A percentile compares a stretch with the other conserved stretches of the same genome.
These are phyloP conservation scores for Halichoeres trimaculatus DNA, from an alignment of 2,113 vertebrate genomes.

Conservation along the genomic window DNA sequence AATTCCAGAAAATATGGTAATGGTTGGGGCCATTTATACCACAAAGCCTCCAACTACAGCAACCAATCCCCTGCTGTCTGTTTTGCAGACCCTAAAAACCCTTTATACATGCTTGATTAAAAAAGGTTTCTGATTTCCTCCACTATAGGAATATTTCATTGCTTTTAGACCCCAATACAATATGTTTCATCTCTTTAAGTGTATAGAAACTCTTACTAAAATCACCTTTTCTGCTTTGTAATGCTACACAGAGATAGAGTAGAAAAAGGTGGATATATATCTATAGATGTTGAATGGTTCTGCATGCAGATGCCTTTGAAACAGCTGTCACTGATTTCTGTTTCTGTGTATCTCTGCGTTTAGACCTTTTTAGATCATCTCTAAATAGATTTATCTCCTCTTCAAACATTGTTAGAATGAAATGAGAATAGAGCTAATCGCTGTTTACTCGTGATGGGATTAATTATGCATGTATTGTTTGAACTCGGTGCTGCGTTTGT, in stretches of 20 bases:
- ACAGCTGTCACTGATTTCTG: constrained; percentile 19
- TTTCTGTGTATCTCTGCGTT: constrained; percentile 20
- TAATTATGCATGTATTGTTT: constrained; percentile 52
- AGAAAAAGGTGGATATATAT: background rate
- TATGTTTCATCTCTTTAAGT: background rate
- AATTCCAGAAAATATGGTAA: too few relatives aligned
- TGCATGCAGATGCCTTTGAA: background rate
- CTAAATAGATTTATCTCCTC: constrained; percentile 44
- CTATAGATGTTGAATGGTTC: background rate
- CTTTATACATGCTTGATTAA: background rate
- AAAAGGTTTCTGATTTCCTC: background rate
- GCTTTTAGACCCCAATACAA: background rate
- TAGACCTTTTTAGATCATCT: constrained; percentile 25
- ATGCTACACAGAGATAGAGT: background rate
- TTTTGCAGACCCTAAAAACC: too few relatives aligned
- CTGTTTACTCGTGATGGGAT: constrained; percentile 32
- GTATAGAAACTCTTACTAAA: background rate
- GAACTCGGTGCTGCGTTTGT: constrained; percentile 39
- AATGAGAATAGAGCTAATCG: constrained; percentile 43
- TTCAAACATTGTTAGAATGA: constrained; percentile 45
- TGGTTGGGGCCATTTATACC: too few relatives aligned
- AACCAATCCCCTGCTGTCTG: too few relatives aligned
- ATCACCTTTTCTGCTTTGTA: background rate
- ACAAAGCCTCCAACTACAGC: too few relatives aligned
- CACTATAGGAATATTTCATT: background rate